These are phyloP conservation scores for Pedionomus torquatus DNA, from an alignment of 2,113 vertebrate species.

Conservation along the genomic window DNA sequence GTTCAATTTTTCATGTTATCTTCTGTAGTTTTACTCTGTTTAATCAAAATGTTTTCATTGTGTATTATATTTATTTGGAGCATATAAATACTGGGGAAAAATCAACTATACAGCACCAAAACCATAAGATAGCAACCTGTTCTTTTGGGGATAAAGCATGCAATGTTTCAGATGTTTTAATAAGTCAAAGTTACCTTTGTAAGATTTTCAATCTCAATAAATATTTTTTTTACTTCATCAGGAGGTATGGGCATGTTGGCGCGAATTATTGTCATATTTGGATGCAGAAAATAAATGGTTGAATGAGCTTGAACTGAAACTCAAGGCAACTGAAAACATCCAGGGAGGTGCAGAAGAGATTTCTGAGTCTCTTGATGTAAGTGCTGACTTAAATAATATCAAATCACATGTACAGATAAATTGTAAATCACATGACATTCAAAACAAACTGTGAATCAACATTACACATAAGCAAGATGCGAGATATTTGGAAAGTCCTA, in stretches of 20 bases:
- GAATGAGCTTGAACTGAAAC: constrained; percentile 88
- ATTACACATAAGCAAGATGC: neutral
- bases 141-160: neutral
- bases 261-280: constrained; percentile 89
- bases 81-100: neutral
- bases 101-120: neutral
- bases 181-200: neutral
- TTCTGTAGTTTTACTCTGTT: neutral
- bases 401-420: neutral
- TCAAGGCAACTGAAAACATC: constrained; percentile 87
- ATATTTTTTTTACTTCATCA: constrained; percentile 40
- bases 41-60: neutral
- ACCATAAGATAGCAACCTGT: neutral
- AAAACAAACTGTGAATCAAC: neutral
- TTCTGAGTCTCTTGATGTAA: constrained; percentile 87
- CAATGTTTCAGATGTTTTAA: neutral
- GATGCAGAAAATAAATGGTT: constrained; percentile 93
- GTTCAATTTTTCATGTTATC: neutral
- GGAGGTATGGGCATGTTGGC: constrained; percentile 98
- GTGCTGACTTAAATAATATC: constrained; percentile 36
- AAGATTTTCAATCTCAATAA: neutral
- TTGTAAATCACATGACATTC: neutral
- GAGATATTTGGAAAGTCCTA: neutral
- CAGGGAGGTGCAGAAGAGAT: constrained; percentile 88
- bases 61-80: neutral